Evolutionary conservation across 2,113 vertebrate species (phyloP).

Genomic region (Ploceus nigricollis): DNA sequence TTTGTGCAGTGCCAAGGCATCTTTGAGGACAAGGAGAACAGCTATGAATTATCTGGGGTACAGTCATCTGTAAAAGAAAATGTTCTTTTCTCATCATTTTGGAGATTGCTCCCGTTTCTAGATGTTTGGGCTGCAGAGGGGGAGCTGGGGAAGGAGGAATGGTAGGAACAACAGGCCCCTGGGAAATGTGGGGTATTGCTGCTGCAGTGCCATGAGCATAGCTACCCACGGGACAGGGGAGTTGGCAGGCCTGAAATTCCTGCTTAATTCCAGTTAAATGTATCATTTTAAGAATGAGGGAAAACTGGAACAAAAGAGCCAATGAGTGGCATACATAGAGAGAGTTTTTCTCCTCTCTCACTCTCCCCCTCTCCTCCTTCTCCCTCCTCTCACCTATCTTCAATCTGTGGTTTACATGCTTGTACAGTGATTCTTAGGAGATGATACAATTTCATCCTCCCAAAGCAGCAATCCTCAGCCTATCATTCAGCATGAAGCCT

Average conservation of each 20-base stretch:
- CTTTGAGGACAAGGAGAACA: neutral
- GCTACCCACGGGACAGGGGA: rapidly evolving
- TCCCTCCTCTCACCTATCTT: neutral
- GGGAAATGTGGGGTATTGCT: rapidly evolving
- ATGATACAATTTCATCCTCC: neutral
- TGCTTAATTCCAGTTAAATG: neutral
- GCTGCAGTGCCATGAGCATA: neutral
- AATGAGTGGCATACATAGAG: too few species aligned
- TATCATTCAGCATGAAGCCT: neutral
- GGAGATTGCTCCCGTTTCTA: neutral
- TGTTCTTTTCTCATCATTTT: neutral
- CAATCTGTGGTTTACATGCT: neutral
- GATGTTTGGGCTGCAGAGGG: neutral
- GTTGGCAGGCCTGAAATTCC: neutral
- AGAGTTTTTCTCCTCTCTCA: too few species aligned
- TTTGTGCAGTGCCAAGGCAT: neutral
- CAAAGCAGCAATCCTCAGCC: neutral
- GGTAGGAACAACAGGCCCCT: neutral
- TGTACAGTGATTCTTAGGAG: neutral
- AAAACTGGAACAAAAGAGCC: neutral
- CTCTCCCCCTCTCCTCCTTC: rapidly evolving
- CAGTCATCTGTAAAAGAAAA: too few species aligned
- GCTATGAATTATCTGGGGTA: neutral
- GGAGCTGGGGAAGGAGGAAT: neutral
- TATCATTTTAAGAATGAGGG: neutral